Base-by-base conservation (phyloP, 2,113 vertebrate species). In the Oreochromis spilurus region DNA sequence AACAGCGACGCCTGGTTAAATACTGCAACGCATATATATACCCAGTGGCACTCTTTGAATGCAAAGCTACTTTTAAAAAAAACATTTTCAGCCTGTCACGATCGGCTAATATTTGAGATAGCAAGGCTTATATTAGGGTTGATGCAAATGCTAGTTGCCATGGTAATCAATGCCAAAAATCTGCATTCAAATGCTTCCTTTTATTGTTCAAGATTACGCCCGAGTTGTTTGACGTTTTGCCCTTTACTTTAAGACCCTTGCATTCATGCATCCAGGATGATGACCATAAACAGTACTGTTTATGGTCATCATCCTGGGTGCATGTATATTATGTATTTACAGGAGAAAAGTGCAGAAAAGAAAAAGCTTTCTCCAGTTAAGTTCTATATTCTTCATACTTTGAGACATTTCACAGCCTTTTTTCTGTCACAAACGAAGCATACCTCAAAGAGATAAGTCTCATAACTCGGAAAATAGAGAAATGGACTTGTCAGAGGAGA, bases 151-250 rank as follows among this genome's bases (percentile, higher is more conserved):
- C 36, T 65, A 13, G 34, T 84, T 85, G 45, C 84, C 54, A 79
- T 34, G 60, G 83, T 34, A 78, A 86, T 80, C 60, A 48, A 9
- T 34, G 83, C 26, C 21, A 75, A 87, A 86, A 89, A 87, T 84
- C 79, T 84, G 26, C 79, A 53, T 75, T 84, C 19, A 21, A 14
- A 67, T 8, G 10, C 45, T 40, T 48, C 24, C 7, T 55, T 60
- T 77, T 50, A 48, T 84, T 84, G 50, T 75, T 65, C 26, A 21
- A 12, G n/a, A 54, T 26, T n/a, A 13, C 12, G 24, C 38, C 57
- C 16, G 31, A 17, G 26, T 81, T 52, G 40, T 52, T 34, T 29
- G 58, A 87, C 19, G 13, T 67, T 48, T 52, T 31, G n/a, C 11
- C 21, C n/a, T 58, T 75, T 55, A 34, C 26, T 81, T 43, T 21